Conservation (phyloP, 2,797 vertebrate genomes). For the Artibeus jamaicensis region DNA sequence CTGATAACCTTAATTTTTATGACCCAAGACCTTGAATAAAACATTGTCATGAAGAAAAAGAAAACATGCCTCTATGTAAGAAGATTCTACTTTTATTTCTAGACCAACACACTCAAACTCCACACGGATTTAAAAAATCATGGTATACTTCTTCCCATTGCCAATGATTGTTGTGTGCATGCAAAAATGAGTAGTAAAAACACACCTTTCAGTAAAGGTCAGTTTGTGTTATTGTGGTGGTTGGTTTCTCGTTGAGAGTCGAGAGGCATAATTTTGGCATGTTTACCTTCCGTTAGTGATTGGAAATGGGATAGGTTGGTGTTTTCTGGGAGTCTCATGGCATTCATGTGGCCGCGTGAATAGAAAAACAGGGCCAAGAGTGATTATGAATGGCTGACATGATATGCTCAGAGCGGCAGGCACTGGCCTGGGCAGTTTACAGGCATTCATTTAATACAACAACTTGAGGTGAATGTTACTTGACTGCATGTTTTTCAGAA, state of each 20-base stretch:
- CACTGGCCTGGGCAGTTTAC: not conserved
- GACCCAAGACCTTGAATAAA: not conserved
- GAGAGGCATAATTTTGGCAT: not conserved
- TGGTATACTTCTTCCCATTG: not conserved
- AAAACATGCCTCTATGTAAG: not conserved
- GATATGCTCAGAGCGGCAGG: not conserved
- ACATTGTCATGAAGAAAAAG: not conserved
- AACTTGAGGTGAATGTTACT: not conserved
- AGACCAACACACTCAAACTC: not conserved
- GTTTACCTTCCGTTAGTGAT: not conserved
- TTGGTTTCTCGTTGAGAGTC: not conserved
- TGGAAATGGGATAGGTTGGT: not conserved
- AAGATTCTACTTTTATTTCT: not conserved
- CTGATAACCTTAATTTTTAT: not conserved
- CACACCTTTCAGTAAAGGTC: not conserved
- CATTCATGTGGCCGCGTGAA: not conserved
- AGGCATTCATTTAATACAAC: not conserved
- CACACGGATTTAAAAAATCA: not conserved
- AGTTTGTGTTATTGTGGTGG: not conserved
- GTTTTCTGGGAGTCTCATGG: not conserved
- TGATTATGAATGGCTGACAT: not conserved
- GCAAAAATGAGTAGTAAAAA: not conserved
- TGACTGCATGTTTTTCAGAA: not conserved
- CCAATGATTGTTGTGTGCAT: not conserved
- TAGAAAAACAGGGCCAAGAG: not conserved